Evolutionary conservation across 2,888 invertebrate genomes (phyloP).

Genomic region (Disparrhopalites patrizii): DNA sequence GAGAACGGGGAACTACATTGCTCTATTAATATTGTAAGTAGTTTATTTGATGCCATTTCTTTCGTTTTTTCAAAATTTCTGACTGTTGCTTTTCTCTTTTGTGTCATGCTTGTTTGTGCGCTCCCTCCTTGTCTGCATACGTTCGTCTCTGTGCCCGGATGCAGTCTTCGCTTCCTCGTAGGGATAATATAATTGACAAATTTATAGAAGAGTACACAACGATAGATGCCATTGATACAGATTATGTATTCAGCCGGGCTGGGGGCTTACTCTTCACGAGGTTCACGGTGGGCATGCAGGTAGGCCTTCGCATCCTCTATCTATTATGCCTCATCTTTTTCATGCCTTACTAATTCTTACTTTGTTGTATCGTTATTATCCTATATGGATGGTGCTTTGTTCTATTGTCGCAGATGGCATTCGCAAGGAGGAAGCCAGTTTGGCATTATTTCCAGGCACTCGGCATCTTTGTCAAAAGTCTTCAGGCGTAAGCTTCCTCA

Average conservation of each 20-base stretch:
- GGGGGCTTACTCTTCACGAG: conserved; percentile 41
- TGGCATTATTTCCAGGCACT: conserved; percentile 42
- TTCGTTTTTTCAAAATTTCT: no score
- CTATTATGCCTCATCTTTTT: neutral
- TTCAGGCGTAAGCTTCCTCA: conserved; percentile 34
- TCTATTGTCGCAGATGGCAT: conserved; percentile 36
- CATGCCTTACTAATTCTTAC: neutral
- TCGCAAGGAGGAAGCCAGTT: conserved; percentile 32
- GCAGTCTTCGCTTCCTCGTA: conserved; percentile 5
- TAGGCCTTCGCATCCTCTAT: neutral
- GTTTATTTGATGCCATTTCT: no score
- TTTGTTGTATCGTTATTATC: neutral
- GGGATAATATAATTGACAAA: conserved; percentile 36
- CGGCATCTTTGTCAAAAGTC: conserved; percentile 36
- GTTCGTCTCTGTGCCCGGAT: neutral
- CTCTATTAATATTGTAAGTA: no score
- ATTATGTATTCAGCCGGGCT: conserved; percentile 35
- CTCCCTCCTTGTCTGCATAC: neutral
- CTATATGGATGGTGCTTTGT: neutral
- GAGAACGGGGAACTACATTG: no score
- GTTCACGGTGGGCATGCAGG: conserved; percentile 41
- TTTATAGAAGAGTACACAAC: conserved; percentile 37
- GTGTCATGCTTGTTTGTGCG: neutral
- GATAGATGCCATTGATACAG: conserved; percentile 37
- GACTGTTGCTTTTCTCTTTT: neutral